Evolutionary conservation across 2,113 vertebrate species (phyloP), one percentile per base, ranked within the genome.

Genomic region (Tychaedon coryphoeus): DNA sequence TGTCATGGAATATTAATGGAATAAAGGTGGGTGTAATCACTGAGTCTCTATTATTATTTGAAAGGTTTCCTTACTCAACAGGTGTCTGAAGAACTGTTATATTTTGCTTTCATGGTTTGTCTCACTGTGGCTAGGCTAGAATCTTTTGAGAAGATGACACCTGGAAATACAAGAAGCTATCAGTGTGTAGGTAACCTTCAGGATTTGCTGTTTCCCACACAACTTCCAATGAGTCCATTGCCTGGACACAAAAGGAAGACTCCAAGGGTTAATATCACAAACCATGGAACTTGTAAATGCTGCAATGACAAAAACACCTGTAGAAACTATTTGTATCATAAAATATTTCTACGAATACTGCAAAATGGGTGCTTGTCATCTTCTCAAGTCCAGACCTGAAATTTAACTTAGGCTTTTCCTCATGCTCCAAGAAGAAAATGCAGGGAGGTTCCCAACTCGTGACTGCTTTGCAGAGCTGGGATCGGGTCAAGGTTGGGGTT

Each of bases 151-250:
- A 58, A 86, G 72, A 51, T 12, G 33, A 42, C 33, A 58, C 15
- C 26, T 60, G 26, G 20, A 88, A 85, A 66, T 6, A 22, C 0
- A 70, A 58, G 58, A 12, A 83, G 33, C 15, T 29, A 8, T 25
- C 0, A n/a, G 38, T 0, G 4, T 29, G 33, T 1, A 36, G 61
- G 19, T 20, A 38, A 33, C 17, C 10, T 29, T 19, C 33, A 56
- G 47, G 18, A 67, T 33, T 4, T 72, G 58, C 34, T 20, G 3
- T 10, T 79, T 62, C 48, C 66, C 38, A 19, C 43, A 42, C 36
- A 65, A 36, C 7, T 54, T 87, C 47, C 47, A 74, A 2, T 0
- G 1, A 73, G 14, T 13, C 34, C 36, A 47, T 1, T 5, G 5
- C 12, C 47, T 3, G 2, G 64, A 64, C 28, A 56, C 13, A 40